Evolutionary conservation across 2,113 vertebrate species (phyloP).

Genomic region (Anhinga rufa): DNA sequence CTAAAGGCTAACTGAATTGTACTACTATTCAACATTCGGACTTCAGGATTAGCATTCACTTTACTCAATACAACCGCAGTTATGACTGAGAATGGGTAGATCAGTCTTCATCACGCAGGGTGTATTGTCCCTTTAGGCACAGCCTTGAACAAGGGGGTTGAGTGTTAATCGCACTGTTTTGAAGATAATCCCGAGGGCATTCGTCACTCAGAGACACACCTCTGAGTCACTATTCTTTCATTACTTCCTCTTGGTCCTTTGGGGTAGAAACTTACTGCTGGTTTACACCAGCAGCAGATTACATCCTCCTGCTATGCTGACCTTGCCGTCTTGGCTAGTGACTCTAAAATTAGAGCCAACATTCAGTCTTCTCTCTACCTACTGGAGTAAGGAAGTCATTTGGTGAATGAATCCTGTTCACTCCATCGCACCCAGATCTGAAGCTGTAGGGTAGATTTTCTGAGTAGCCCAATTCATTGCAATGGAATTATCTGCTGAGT

Average conservation of each 20-base stretch:
- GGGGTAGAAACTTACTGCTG: background rate
- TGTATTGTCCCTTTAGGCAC: background rate
- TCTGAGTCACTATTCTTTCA: slow-evolving; percentile 29
- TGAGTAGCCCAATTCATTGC: background rate
- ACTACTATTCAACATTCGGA: background rate
- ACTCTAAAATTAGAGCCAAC: background rate
- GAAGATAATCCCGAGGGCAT: background rate
- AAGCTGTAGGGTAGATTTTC: background rate
- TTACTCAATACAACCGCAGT: background rate
- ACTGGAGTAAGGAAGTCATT: background rate
- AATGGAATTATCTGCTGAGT: background rate
- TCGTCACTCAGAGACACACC: background rate
- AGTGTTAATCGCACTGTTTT: background rate
- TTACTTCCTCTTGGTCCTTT: background rate
- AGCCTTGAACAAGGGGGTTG: background rate
- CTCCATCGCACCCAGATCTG: background rate
- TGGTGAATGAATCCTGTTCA: background rate
- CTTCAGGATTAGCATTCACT: background rate
- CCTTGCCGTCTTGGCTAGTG: background rate
- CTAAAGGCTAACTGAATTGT: background rate
- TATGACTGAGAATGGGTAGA: background rate
- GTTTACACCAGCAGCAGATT: slow-evolving; percentile 3
- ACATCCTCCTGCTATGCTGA: slow-evolving; percentile 20
- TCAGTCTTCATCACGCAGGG: background rate
- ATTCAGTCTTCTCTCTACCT: background rate